phyloP scores from a whole-genome alignment of 2,797 vertebrate species.

The Pangasius mekongensis region DNA sequence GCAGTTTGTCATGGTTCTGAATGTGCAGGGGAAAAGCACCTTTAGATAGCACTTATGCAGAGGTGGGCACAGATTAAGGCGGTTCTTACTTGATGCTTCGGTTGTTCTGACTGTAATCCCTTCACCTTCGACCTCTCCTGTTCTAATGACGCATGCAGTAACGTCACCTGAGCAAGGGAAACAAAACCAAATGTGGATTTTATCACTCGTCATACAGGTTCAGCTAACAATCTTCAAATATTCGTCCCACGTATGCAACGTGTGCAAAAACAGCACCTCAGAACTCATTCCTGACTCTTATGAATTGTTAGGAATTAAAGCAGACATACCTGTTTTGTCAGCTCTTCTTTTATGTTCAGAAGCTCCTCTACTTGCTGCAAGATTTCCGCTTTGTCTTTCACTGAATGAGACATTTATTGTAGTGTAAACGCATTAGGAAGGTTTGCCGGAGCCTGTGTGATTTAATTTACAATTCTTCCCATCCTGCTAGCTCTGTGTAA shows the following conservation, averaged over 20 bases:
- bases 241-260: too few species aligned
- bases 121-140: constrained; percentile 94
- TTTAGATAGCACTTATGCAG: neutral
- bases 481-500: neutral
- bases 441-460: neutral
- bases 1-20: neutral
- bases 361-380: constrained; percentile 90
- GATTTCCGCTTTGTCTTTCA: constrained; percentile 98
- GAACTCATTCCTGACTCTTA: neutral
- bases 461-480: constrained; percentile 4
- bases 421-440: neutral
- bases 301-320: neutral
- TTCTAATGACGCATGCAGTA: constrained; percentile 88
- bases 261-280: neutral
- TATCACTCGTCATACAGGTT: neutral
- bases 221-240: neutral
- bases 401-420: constrained; percentile 67
- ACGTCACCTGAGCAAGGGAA: constrained; percentile 76
- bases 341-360: constrained; percentile 90
- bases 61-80: neutral
- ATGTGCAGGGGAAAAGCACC: neutral
- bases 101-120: constrained; percentile 87
- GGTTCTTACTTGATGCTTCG: constrained; percentile 69
- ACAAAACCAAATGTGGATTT: neutral
- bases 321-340: constrained; percentile 84